Evolutionary conservation across 1,140 invertebrate genomes (phyloP).

Genomic region (Apis laboriosa): DNA sequence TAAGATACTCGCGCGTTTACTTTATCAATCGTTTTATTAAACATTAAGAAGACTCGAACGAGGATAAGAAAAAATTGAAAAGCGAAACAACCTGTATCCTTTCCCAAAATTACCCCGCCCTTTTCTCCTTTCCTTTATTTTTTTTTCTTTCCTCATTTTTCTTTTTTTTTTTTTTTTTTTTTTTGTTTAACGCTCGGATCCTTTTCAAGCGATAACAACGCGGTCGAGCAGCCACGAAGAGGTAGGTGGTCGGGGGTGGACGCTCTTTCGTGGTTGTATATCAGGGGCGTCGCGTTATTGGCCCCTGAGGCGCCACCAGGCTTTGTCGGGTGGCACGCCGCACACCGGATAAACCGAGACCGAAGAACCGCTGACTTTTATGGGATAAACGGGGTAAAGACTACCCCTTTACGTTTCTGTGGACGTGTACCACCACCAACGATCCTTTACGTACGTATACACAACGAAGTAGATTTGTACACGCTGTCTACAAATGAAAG

Average conservation of each 20-base stretch:
- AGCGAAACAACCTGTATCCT: conserved; percentile 14
- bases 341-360: conserved; percentile 71
- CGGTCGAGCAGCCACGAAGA: conserved; percentile 60
- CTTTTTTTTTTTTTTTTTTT: neutral
- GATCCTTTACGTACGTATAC: neutral
- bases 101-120: conserved; percentile 23
- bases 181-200: conserved; percentile 51
- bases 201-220: conserved; percentile 63
- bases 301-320: conserved; percentile 65
- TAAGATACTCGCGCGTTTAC: too few species aligned
- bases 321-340: conserved; percentile 63
- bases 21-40: neutral
- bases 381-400: conserved; percentile 76
- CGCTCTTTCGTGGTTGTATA: conserved; percentile 65
- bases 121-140: too few species aligned
- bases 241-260: conserved; percentile 42
- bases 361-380: conserved; percentile 76
- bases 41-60: neutral
- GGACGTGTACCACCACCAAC: conserved; percentile 3
- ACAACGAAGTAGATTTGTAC: conserved; percentile 15
- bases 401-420: conserved; percentile 42
- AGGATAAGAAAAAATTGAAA: neutral
- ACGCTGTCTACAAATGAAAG: conserved; percentile 17
- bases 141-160: neutral
- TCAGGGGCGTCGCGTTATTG: conserved; percentile 68